These are phyloP conservation scores for Rallus limicola DNA, from an alignment of 2,113 vertebrate species.

Conservation along the genomic window DNA sequence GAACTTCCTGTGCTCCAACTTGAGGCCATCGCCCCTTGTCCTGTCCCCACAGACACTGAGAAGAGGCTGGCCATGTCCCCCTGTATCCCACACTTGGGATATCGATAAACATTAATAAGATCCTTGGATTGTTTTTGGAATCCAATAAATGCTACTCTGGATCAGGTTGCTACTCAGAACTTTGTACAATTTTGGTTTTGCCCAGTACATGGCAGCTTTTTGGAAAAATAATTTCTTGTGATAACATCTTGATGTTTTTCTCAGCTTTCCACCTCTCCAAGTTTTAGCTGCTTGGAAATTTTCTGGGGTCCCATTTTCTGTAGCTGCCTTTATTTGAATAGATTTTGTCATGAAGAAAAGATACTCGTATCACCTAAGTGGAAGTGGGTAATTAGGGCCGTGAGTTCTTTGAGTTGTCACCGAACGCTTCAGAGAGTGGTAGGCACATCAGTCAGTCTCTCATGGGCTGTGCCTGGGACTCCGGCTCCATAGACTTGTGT, in stretches of 20 bases:
- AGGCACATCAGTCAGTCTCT: neutral
- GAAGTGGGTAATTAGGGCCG: neutral
- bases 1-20: no score
- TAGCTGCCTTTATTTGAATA: neutral
- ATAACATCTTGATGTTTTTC: neutral
- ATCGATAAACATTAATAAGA: no score
- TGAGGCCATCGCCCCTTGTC: no score
- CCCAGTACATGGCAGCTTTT: neutral
- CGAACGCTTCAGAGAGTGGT: neutral
- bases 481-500: neutral
- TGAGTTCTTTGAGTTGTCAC: neutral
- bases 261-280: neutral
- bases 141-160: neutral
- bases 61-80: no score
- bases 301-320: neutral
- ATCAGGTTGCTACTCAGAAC: neutral
- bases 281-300: neutral
- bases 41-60: no score
- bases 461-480: rapidly evolving
- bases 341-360: neutral
- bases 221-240: neutral
- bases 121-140: neutral
- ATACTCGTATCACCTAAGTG: rapidly evolving
- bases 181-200: neutral
- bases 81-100: no score